phyloP scores from a whole-genome alignment of 2,113 vertebrate genomes.

The Tamias sibiricus region DNA sequence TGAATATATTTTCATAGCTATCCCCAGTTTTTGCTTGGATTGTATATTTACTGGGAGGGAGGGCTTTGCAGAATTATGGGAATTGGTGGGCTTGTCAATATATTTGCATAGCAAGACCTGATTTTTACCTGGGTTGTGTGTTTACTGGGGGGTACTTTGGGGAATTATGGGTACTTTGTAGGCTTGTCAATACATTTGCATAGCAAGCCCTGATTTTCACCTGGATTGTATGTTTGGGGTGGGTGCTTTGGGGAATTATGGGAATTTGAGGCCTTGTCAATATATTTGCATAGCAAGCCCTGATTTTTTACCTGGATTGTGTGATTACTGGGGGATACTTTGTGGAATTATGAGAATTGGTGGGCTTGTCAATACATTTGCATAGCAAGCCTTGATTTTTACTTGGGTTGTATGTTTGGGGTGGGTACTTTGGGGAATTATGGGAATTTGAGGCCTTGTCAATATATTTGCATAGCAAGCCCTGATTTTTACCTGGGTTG shows the following conservation, averaged over 20 bases:
- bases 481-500: neutral
- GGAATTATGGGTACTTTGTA: neutral
- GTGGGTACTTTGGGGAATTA: no score
- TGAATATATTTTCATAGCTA: neutral
- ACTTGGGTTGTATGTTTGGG: no score
- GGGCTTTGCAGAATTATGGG: neutral
- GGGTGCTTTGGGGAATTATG: neutral
- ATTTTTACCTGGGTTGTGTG: neutral
- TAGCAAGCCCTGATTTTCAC: neutral
- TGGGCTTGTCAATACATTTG: no score
- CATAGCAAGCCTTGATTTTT: no score
- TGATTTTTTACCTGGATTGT: neutral
- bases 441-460: neutral
- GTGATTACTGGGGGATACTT: no score
- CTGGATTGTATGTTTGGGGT: neutral
- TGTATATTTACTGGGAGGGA: neutral
- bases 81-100: neutral
- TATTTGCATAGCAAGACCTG: neutral
- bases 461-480: neutral
- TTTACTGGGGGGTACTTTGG: neutral
- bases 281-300: neutral
- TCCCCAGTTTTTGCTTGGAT: neutral
- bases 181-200: no score
- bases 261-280: neutral
- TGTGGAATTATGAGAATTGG: no score